Evolutionary conservation across 2,113 vertebrate genomes (phyloP).

Genomic region (Austrofundulus limnaeus): DNA sequence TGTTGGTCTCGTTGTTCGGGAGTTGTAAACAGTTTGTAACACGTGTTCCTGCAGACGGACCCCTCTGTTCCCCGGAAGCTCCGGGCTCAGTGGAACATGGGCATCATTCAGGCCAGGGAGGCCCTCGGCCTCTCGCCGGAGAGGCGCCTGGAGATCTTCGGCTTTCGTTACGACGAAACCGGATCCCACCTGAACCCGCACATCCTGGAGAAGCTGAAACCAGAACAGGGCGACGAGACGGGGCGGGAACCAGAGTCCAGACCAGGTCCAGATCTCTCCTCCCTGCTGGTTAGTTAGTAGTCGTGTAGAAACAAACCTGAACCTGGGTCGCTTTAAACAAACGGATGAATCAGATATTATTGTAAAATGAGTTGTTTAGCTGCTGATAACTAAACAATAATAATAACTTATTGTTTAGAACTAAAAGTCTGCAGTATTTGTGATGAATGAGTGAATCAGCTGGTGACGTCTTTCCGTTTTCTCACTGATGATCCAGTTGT

Average conservation of each 20-base stretch:
- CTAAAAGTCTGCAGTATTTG: no score
- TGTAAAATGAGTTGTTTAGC: no score
- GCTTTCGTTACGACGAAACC: constrained; percentile 85
- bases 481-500: no score
- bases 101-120: constrained; percentile 87
- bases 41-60: constrained; percentile 69
- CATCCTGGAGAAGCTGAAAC: constrained; percentile 78
- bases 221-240: background rate
- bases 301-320: no score
- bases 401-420: no score
- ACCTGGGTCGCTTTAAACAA: no score
- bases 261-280: constrained; percentile 40
- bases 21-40: no score
- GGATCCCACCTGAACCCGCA: constrained; percentile 87
- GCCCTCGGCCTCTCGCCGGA: constrained; percentile 83
- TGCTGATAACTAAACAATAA: no score
- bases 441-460: no score
- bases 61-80: constrained; percentile 87
- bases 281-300: constrained; percentile 4
- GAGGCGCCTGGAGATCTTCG: constrained; percentile 86
- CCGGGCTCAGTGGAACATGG: constrained; percentile 90
- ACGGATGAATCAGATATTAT: no score
- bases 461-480: no score
- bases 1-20: background rate
- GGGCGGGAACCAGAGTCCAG: constrained; percentile 31